These are phyloP conservation scores for Limnephilus marmoratus DNA, from an alignment of 2,888 invertebrate species.

Conservation along the genomic window DNA sequence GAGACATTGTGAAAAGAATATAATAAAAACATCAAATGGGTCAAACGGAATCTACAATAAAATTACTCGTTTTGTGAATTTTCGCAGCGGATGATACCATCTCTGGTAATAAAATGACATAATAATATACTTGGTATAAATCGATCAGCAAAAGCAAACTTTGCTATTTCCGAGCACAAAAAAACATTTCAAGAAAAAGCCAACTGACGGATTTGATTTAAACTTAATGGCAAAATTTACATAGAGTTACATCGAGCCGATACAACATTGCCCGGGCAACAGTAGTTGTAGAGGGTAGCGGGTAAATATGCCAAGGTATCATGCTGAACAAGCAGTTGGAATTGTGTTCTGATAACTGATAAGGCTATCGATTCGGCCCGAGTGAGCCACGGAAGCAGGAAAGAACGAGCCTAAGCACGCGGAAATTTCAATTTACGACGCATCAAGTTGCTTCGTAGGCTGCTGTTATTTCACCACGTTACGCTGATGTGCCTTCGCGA, in stretches of 20 bases:
- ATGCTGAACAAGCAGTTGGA: not conserved
- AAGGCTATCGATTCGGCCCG: not conserved
- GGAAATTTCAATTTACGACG: slow-evolving; percentile 27
- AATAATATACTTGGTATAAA: not conserved
- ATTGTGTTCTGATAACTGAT: slow-evolving; percentile 9
- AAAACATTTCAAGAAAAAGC: not conserved
- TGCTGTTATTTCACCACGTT: not conserved
- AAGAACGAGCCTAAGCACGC: not conserved
- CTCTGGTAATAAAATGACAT: not conserved
- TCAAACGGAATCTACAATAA: not conserved
- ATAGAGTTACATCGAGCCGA: not conserved
- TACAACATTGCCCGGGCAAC: not conserved
- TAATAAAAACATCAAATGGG: not conserved
- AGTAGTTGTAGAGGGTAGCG: not conserved
- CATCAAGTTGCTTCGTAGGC: slow-evolving; percentile 15
- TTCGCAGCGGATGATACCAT: not conserved
- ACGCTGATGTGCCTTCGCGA: not conserved
- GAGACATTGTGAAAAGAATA: not conserved
- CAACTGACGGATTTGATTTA: not conserved
- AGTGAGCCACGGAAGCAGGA: not conserved
- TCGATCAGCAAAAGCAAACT: not conserved
- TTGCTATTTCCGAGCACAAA: not conserved
- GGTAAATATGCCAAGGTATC: not conserved
- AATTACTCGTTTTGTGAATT: not conserved
- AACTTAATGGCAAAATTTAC: not conserved